Conservation (phyloP, 2,888 invertebrate genomes). For the Gymnoscelis rufifasciata region DNA sequence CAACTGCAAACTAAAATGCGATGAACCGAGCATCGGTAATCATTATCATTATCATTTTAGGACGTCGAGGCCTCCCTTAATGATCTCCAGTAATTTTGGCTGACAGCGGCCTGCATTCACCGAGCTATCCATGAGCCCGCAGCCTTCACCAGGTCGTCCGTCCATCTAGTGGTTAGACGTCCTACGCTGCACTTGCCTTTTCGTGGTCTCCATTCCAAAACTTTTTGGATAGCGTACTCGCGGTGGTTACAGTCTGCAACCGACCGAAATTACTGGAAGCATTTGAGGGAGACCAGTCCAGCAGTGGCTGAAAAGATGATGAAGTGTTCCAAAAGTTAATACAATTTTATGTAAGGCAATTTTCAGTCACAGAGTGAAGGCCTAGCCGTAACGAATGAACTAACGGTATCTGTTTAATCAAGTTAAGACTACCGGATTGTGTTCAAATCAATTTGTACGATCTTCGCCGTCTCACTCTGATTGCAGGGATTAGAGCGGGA, state of each 20-base stretch:
- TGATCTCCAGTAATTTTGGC: background rate
- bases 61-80: too few relatives aligned
- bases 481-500: background rate
- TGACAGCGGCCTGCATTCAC: background rate
- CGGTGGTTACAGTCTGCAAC: too few relatives aligned
- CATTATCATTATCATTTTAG: too few relatives aligned
- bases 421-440: slow-evolving; percentile 37
- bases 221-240: too few relatives aligned
- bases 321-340: too few relatives aligned
- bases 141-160: background rate
- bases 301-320: too few relatives aligned
- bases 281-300: too few relatives aligned
- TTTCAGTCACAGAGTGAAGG: background rate
- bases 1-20: too few relatives aligned
- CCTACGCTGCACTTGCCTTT: background rate
- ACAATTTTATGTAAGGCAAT: background rate
- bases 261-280: too few relatives aligned
- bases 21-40: too few relatives aligned
- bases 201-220: background rate
- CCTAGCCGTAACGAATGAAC: slow-evolving; percentile 37
- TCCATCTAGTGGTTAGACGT: background rate
- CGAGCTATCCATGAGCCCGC: background rate
- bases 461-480: slow-evolving; percentile 29
- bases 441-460: slow-evolving; percentile 42
- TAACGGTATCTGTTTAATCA: slow-evolving; percentile 45